Conservation (phyloP, 2,888 invertebrate species). For the Zaprionus lineosus region DNA sequence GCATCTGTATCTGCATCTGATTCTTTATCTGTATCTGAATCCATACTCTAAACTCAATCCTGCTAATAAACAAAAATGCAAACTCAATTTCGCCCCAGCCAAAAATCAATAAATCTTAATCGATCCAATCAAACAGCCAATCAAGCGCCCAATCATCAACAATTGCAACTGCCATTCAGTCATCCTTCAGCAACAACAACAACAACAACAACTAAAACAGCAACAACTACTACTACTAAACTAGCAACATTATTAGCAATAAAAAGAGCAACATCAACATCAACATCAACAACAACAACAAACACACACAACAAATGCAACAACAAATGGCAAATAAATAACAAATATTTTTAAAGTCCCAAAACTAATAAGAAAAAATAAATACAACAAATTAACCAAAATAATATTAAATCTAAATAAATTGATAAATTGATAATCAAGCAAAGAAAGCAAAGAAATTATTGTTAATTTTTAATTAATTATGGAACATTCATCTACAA, state of each 20-base stretch:
- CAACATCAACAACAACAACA: constrained; percentile 28
- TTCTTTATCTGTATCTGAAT: constrained; percentile 2
- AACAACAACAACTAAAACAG: constrained; percentile 9
- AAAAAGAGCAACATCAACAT: constrained; percentile 7
- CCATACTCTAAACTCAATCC: constrained; percentile 29
- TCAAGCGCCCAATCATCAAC: constrained; percentile 67
- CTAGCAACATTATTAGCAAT: too few species aligned
- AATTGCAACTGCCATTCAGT: constrained; percentile 68
- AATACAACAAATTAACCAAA: constrained; percentile 18
- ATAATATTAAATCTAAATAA: constrained; percentile 7
- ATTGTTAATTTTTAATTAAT: constrained; percentile 60
- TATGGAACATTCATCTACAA: constrained; percentile 78
- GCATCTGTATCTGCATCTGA: constrained; percentile 22
- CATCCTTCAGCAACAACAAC: constrained; percentile 37
- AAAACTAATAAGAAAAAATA: constrained; percentile 43
- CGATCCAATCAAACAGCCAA: constrained; percentile 53
- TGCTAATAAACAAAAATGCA: constrained; percentile 48
- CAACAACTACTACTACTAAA: too few species aligned
- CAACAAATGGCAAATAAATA: constrained; percentile 37
- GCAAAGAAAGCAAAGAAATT: constrained; percentile 17
- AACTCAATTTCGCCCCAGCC: constrained; percentile 50
- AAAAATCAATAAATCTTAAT: constrained; percentile 43
- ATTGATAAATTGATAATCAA: too few species aligned
- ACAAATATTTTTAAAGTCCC: constrained; percentile 50
- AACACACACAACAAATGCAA: constrained; percentile 30